Percentiles rank a stretch among this genome's conserved stretches.
These are phyloP conservation scores for Steinernema hermaphroditum DNA, from an alignment of 2,888 invertebrate species.

Conservation along the genomic window DNA sequence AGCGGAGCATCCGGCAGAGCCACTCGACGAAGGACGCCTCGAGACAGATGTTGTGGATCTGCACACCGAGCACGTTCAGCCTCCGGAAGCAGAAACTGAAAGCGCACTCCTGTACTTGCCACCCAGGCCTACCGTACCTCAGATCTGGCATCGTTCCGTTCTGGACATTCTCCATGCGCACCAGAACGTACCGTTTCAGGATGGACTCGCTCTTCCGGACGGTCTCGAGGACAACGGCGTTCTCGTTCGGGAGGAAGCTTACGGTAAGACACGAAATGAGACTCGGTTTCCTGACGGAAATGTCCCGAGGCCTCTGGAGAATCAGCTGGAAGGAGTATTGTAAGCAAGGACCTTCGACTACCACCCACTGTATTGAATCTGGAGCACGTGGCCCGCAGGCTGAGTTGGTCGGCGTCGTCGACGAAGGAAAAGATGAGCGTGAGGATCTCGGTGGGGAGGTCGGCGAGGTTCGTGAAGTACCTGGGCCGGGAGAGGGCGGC, in stretches of 20 bases:
- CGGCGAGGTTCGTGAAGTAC: neutral
- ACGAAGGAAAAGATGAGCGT: neutral
- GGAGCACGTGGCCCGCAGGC: conserved; percentile 6
- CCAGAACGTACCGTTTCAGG: neutral
- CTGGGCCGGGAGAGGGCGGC: neutral
- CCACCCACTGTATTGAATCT: neutral
- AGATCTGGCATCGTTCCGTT: neutral
- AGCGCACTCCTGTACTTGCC: neutral
- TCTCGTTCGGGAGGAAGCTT: neutral
- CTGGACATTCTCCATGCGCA: neutral
- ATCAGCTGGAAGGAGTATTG: neutral
- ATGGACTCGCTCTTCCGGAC: conserved; percentile 15
- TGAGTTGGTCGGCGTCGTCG: conserved; percentile 22
- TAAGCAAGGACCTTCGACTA: too few relatives aligned
- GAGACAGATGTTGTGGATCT: conserved; percentile 13
- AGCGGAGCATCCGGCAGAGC: conserved; percentile 10
- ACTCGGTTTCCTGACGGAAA: neutral
- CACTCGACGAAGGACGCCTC: conserved; percentile 14
- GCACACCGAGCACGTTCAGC: neutral
- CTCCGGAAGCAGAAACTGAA: conserved; percentile 17
- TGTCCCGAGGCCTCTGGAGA: neutral
- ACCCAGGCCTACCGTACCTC: neutral
- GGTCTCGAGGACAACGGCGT: neutral
- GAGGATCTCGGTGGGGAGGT: conserved; percentile 1
- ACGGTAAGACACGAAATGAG: conserved; percentile 14